Conservation (phyloP, 2,888 invertebrate genomes). For the Pegoplata infirma region DNA sequence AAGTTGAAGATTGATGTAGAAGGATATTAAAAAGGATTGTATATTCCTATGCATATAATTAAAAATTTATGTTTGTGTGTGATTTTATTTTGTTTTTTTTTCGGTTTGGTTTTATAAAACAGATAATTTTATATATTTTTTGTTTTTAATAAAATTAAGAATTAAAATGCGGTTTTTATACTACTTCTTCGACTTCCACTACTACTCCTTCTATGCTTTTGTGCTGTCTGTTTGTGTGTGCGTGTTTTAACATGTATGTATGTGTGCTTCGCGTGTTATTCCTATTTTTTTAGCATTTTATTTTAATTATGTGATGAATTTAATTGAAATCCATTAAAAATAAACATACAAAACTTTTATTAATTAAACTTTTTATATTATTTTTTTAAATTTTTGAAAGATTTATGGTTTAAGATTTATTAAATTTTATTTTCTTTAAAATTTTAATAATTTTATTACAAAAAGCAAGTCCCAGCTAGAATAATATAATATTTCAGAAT, state of each 20-base stretch:
- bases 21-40: slow-evolving; percentile 12
- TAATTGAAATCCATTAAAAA: slow-evolving; percentile 6
- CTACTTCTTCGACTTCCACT: slow-evolving; percentile 1
- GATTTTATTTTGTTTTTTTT: slow-evolving; percentile 36
- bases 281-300: neutral
- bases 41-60: slow-evolving; percentile 39
- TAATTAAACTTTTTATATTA: neutral
- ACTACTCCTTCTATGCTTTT: slow-evolving; percentile 32
- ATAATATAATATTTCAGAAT: no score
- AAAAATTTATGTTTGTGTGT: slow-evolving; percentile 53
- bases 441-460: no score
- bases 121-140: slow-evolving; percentile 17
- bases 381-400: no score
- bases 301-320: slow-evolving; percentile 21
- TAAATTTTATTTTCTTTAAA: no score
- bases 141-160: neutral
- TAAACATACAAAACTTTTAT: neutral
- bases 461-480: no score
- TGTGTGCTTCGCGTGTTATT: slow-evolving; percentile 21
- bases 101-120: slow-evolving; percentile 2
- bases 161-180: slow-evolving; percentile 49
- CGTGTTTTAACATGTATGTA: slow-evolving; percentile 4
- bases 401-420: no score
- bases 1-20: neutral
- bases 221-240: slow-evolving; percentile 39